These are phyloP conservation scores for Chamaea fasciata DNA, from an alignment of 2,113 vertebrate species.

Conservation along the genomic window DNA sequence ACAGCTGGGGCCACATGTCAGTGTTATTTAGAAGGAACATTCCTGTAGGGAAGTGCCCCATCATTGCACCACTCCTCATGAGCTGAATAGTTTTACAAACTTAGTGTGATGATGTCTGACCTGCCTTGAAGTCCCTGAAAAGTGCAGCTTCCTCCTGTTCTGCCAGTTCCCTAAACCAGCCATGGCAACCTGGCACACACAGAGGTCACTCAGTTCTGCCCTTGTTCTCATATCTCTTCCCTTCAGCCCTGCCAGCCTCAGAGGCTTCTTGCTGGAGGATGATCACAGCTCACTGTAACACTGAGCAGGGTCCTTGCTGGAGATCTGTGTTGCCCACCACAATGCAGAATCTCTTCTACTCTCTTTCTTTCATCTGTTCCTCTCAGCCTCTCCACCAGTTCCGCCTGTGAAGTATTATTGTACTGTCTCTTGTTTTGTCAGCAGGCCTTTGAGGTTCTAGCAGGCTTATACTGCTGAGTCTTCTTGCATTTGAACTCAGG, in stretches of 20 bases:
- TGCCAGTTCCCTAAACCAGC: not conserved
- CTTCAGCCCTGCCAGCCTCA: not conserved
- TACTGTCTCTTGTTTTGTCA: not conserved
- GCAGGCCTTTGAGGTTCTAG: rapidly evolving
- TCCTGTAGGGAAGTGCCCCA: not conserved
- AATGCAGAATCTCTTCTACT: not conserved
- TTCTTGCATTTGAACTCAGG: not conserved
- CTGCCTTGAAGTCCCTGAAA: not conserved
- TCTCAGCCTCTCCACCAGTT: not conserved
- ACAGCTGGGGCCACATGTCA: not conserved
- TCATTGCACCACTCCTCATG: rapidly evolving
- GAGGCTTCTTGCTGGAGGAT: not conserved
- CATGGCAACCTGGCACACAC: not conserved
- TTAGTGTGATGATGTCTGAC: not conserved
- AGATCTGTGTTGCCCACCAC: not conserved
- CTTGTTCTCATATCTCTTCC: not conserved
- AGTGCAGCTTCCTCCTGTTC: not conserved
- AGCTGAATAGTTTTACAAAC: not conserved
- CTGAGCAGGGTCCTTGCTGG: not conserved
- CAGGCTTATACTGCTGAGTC: not conserved
- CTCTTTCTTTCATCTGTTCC: not conserved
- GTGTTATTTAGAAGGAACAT: not conserved
- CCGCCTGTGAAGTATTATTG: not conserved
- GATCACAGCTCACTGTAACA: not conserved
- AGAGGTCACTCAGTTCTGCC: not conserved